phyloP scores from a whole-genome alignment of 2,797 vertebrate genomes.

The Mormyrus hasselquistii region DNA sequence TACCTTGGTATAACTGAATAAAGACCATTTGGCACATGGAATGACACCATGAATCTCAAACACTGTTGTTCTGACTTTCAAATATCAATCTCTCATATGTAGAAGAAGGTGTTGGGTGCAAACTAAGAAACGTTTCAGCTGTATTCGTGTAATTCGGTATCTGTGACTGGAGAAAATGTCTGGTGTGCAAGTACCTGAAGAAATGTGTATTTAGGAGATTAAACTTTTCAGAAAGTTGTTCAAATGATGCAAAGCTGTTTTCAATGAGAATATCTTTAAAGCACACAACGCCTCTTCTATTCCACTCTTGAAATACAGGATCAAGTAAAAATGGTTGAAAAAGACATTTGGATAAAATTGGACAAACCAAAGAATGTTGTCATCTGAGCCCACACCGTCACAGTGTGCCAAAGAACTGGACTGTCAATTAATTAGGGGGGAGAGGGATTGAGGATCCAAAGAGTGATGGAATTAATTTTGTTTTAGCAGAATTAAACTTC shows the following conservation, averaged over 20 bases:
- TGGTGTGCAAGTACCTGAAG: not conserved
- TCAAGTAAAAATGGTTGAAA: not conserved
- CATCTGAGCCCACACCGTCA: not conserved
- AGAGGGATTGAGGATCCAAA: not conserved
- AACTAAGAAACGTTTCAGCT: not conserved
- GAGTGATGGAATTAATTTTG: not conserved
- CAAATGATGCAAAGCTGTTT: not conserved
- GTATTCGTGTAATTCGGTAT: not conserved
- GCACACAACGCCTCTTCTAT: not conserved
- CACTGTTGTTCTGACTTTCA: too few relatives aligned
- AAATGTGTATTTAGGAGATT: not conserved
- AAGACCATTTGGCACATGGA: too few relatives aligned
- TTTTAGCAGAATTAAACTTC: not conserved
- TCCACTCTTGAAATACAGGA: not conserved
- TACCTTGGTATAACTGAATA: too few relatives aligned
- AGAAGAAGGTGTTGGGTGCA: too few relatives aligned
- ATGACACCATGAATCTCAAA: too few relatives aligned
- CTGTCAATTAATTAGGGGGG: not conserved
- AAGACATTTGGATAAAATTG: not conserved
- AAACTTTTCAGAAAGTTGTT: not conserved
- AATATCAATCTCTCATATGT: too few relatives aligned
- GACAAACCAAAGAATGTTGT: not conserved
- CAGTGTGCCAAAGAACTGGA: not conserved
- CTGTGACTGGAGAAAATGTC: not conserved
- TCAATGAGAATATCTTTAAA: not conserved